These are phyloP conservation scores for Petrosia ficiformis DNA, from an alignment of 37 sponge, comb jelly and placozoan genomes.

Conservation along the genomic window DNA sequence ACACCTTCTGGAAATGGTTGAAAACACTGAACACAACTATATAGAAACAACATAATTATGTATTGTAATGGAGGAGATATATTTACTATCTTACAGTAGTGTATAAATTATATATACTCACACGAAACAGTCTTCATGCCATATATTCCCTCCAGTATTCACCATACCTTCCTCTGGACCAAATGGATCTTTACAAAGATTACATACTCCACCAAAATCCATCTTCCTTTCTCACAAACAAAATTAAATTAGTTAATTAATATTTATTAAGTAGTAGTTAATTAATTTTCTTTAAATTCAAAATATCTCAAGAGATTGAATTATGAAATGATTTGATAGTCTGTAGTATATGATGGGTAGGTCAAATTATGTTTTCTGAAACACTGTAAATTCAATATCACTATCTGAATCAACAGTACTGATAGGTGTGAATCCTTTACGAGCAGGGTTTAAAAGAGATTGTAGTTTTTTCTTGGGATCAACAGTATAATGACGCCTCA, in stretches of 20 bases:
- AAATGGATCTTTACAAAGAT: constrained; percentile 89
- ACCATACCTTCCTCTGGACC: constrained; percentile 77
- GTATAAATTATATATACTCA: constrained; percentile 25
- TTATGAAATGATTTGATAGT: too few species aligned
- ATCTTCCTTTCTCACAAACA: constrained; percentile 17
- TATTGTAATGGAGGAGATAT: neutral
- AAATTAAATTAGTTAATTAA: too few species aligned
- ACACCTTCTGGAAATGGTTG: constrained; percentile 95
- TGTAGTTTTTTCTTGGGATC: constrained; percentile 25
- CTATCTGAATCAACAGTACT: constrained; percentile 71
- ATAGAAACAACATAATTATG: neutral
- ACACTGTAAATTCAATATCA: constrained; percentile 42
- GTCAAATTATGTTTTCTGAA: constrained; percentile 1
- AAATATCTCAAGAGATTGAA: too few species aligned
- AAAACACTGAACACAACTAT: constrained; percentile 96
- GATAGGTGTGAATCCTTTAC: constrained; percentile 51
- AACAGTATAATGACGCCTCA: neutral
- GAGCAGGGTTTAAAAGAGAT: constrained; percentile 46
- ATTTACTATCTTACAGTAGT: neutral
- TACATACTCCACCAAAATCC: constrained; percentile 78
- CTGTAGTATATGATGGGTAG: too few species aligned
- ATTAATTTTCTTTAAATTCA: too few species aligned
- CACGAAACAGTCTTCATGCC: constrained; percentile 97
- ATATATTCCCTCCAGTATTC: constrained; percentile 93
- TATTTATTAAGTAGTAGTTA: too few species aligned